Base-by-base conservation (phyloP, 2,888 invertebrate species). In the Megamerina dolium region DNA sequence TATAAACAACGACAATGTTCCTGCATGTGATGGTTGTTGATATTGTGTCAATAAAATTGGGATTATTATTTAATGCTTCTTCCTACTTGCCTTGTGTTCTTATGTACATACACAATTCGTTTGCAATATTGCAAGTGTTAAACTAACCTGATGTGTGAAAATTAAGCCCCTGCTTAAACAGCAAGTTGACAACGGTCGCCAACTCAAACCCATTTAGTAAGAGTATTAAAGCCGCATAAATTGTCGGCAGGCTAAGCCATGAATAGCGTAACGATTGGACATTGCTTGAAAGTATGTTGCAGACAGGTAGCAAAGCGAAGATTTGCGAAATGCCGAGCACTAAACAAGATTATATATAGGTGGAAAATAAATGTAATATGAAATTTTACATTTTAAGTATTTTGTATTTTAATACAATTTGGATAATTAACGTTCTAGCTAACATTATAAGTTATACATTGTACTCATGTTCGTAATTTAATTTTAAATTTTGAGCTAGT, bases 231-330 rank as follows among this genome's bases (percentile, higher is more conserved):
- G 45, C 39, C 1, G 66, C 58, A 26, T 67, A 64, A 17, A 58
- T 26, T 1, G 57, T 55, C n/a, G 58, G 60, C 4, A 57, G 34
- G 32, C 64, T 64, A 0, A 58, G 35, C 70, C 69, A 70, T 3
- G 48, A 46, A 31, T 62, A 67, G 17, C 50, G 48, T 1, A 69
- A 54, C 17, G 56, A 44, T 2, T 50, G 35, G 0, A 58, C 50
- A 55, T 65, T 48, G 10, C 29, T 23, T 0, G 61, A 40, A 3
- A 52, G 48, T 9, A 67, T 40, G 42, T 67, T 65, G 16, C 54
- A 53, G 2, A 68, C 57, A 0, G 70, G 70, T 16, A 70, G 42
- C 29, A 70, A 44, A 0, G 58, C 66, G 45, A 66, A 69, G n/a
- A 64, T 44, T 52, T 65, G 68, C 1, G 66, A 55, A 26, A 70